A percentile compares a stretch with the other conserved stretches of the same genome.
Conservation (phyloP, 2,888 invertebrate genomes). For the Agonopterix alstromeriana region DNA sequence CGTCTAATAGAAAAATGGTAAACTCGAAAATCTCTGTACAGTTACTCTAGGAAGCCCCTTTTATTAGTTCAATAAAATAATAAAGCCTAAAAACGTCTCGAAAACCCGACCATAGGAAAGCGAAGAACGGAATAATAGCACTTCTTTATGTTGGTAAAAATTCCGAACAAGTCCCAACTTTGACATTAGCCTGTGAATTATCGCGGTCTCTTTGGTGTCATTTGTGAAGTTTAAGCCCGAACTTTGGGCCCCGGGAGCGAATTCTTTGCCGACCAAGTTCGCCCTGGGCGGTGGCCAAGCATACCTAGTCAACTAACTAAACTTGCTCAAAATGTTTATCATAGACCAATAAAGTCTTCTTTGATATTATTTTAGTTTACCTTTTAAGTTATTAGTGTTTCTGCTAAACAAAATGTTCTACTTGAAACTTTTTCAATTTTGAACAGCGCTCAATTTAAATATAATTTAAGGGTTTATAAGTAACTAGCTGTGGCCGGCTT, state of each 20-base stretch:
- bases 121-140: conserved; percentile 46
- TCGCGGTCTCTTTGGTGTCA: conserved; percentile 68
- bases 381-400: background rate
- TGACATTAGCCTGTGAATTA: conserved; percentile 71
- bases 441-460: too few relatives aligned
- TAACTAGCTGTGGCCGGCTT: too few relatives aligned
- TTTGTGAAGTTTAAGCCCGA: conserved; percentile 59
- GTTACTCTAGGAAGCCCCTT: too few relatives aligned
- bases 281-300: conserved; percentile 38
- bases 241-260: conserved; percentile 43
- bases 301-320: conserved; percentile 22
- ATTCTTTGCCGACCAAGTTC: conserved; percentile 34
- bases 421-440: too few relatives aligned
- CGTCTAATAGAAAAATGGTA: too few relatives aligned
- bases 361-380: background rate
- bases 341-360: conserved; percentile 2
- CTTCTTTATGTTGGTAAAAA: conserved; percentile 57
- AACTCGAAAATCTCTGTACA: too few relatives aligned
- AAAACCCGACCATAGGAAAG: conserved; percentile 30
- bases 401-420: too few relatives aligned
- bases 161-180: conserved; percentile 65
- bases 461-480: too few relatives aligned
- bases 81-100: conserved; percentile 7
- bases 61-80: too few relatives aligned
- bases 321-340: conserved; percentile 33